Evolutionary conservation across 2,888 invertebrate genomes (phyloP).

Genomic region (Clivina fossor): DNA sequence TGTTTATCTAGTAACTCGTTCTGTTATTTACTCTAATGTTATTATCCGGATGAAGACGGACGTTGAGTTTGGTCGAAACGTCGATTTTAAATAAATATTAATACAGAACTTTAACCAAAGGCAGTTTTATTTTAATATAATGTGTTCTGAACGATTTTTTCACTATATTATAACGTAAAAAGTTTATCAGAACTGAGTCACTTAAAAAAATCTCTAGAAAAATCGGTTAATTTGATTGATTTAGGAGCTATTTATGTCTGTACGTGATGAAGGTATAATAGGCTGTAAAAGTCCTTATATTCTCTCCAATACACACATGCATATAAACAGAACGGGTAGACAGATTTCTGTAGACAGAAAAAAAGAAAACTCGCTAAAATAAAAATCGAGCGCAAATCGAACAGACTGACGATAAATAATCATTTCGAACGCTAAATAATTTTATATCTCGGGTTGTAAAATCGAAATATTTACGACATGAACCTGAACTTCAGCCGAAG

Average conservation of each 20-base stretch:
- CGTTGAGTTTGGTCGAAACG: too few species aligned
- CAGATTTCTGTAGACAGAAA: neutral
- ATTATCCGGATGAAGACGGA: too few species aligned
- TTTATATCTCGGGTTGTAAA: conserved; percentile 24
- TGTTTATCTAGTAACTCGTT: too few species aligned
- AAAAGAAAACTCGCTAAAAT: neutral
- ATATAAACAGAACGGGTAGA: too few species aligned
- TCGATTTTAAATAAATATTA: too few species aligned
- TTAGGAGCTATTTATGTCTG: conserved; percentile 21
- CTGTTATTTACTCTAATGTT: too few species aligned
- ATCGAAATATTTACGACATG: conserved; percentile 19
- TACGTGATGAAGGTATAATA: conserved; percentile 27
- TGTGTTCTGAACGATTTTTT: too few species aligned
- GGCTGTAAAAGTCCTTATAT: conserved; percentile 15
- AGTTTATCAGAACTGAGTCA: too few species aligned
- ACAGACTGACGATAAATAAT: conserved; percentile 22
- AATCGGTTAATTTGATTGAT: conserved; percentile 30
- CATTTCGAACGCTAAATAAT: conserved; percentile 25
- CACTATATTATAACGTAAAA: too few species aligned
- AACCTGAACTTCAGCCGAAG: conserved; percentile 1
- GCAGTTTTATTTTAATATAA: too few species aligned
- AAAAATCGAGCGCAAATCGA: conserved; percentile 28
- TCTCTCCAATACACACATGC: conserved; percentile 7
- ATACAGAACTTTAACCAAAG: too few species aligned
- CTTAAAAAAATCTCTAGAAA: too few species aligned